A percentile compares a stretch with the other conserved stretches of the same genome.
Conservation (phyloP, 2,888 invertebrate species). For the Napeogenes inachia region DNA sequence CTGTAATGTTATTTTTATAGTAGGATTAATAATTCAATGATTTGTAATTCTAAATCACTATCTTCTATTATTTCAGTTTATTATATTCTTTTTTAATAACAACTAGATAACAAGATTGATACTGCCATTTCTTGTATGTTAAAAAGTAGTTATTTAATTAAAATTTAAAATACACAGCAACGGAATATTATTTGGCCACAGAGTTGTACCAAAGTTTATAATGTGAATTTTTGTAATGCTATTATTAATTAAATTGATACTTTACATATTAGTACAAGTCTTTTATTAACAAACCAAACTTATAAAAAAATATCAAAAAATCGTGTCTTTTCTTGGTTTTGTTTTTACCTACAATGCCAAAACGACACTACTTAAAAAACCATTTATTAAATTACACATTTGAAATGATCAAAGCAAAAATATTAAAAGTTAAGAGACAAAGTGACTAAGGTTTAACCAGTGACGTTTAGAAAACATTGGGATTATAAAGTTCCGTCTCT, state of each 20-base stretch:
- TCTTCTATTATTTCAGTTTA: not conserved
- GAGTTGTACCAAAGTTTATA: slow-evolving; percentile 47
- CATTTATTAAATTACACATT: no score
- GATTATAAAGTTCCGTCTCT: no score
- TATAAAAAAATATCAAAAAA: no score
- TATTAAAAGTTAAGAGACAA: no score
- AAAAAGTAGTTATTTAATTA: not conserved
- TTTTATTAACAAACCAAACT: slow-evolving; percentile 14
- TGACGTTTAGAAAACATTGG: no score
- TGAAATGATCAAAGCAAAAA: no score
- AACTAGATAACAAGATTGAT: slow-evolving; percentile 1
- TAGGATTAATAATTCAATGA: no score
- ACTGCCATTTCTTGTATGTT: slow-evolving; percentile 4
- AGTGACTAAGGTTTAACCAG: no score
- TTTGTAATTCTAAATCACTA: not conserved
- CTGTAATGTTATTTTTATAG: not conserved
- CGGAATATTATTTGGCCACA: slow-evolving; percentile 18
- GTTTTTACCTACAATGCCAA: no score
- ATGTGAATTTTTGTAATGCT: slow-evolving; percentile 47
- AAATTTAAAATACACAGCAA: slow-evolving; percentile 7
- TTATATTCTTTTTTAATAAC: slow-evolving; percentile 3
- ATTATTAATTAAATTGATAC: slow-evolving; percentile 62
- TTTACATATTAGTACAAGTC: slow-evolving; percentile 44
- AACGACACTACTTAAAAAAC: no score
- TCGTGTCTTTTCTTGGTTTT: no score